These are phyloP conservation scores for Antheraea pernyi DNA, from an alignment of 1,140 invertebrate species.

Conservation along the genomic window DNA sequence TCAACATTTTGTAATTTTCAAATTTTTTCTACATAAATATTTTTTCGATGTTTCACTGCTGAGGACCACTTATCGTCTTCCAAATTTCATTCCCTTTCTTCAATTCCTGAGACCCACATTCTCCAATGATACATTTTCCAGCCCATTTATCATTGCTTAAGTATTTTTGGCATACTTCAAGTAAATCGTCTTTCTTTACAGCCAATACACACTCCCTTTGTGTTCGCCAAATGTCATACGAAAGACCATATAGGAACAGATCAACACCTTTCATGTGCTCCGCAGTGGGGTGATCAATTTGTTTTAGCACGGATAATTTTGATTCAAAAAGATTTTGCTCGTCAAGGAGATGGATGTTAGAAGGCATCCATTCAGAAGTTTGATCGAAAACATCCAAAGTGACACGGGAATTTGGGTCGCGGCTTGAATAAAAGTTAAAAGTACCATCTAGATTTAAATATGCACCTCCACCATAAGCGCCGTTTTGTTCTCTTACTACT, in stretches of 20 bases:
- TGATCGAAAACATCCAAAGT: constrained; percentile 91
- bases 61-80: constrained; percentile 66
- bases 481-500: constrained; percentile 94
- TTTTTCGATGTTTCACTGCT: constrained; percentile 38
- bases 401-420: constrained; percentile 90
- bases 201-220: constrained; percentile 86
- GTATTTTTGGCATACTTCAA: constrained; percentile 85
- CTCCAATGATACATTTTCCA: constrained; percentile 88
- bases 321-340: constrained; percentile 89
- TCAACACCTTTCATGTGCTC: constrained; percentile 88
- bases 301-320: constrained; percentile 92
- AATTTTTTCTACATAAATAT: background rate
- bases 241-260: constrained; percentile 86
- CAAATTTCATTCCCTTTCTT: constrained; percentile 73
- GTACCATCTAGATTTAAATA: constrained; percentile 84
- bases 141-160: constrained; percentile 75
- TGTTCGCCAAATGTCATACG: constrained; percentile 87
- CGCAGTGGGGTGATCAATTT: constrained; percentile 90
- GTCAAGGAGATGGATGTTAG: constrained; percentile 73
- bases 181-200: constrained; percentile 85
- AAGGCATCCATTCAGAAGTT: constrained; percentile 86
- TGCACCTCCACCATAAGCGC: constrained; percentile 94
- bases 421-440: constrained; percentile 90
- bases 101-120: constrained; percentile 80
- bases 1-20: too few species aligned